These are phyloP conservation scores for Pycnonotus jocosus DNA, from an alignment of 2,113 vertebrate species.

Conservation along the genomic window DNA sequence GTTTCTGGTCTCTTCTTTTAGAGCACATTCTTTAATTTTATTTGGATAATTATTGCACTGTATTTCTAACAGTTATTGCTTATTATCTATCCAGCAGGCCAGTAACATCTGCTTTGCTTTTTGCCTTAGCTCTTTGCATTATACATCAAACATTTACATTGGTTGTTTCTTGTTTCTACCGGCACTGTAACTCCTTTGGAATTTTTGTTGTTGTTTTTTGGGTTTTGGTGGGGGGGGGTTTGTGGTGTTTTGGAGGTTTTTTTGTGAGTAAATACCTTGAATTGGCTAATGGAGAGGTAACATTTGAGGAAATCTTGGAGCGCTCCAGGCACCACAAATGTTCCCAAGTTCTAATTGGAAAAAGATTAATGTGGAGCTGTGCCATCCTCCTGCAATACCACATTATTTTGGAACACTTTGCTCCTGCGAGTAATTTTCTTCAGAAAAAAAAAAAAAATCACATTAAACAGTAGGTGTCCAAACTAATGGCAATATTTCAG, in stretches of 20 bases:
- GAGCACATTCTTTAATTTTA: background rate
- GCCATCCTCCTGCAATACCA: constrained; percentile 43
- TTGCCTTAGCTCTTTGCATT: background rate
- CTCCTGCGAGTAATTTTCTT: constrained; percentile 61
- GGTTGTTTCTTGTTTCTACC: background rate
- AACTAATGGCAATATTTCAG: constrained; percentile 61
- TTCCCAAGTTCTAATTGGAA: constrained; percentile 66
- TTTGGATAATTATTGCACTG: background rate
- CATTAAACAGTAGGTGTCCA: constrained; percentile 59
- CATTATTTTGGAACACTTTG: constrained; percentile 45
- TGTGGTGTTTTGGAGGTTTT: background rate
- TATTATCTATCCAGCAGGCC: background rate
- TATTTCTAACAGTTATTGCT: background rate
- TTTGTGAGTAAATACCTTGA: background rate
- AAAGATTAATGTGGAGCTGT: constrained; percentile 67
- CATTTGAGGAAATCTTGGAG: constrained; percentile 4
- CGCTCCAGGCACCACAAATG: background rate
- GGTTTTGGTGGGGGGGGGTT: too few species aligned
- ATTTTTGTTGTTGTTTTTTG: background rate
- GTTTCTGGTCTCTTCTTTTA: background rate
- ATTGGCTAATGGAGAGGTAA: background rate
- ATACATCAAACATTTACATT: background rate
- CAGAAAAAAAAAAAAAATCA: background rate
- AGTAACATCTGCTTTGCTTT: background rate
- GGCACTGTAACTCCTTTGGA: background rate